These are phyloP conservation scores for Watersipora subatra DNA, from an alignment of 1,140 invertebrate species.

Conservation along the genomic window DNA sequence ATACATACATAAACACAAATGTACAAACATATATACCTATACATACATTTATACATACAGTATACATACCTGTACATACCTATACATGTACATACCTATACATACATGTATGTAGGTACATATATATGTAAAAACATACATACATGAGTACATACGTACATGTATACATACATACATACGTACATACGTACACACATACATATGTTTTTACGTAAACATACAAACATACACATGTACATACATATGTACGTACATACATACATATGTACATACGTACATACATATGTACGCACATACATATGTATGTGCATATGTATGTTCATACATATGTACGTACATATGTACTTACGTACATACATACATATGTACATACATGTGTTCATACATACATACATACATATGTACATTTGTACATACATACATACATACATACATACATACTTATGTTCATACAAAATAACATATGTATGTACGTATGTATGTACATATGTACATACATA, in stretches of 20 bases:
- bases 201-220: too few relatives aligned
- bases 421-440: not conserved
- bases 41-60: too few relatives aligned
- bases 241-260: not conserved
- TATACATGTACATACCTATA: too few relatives aligned
- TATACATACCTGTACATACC: too few relatives aligned
- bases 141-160: too few relatives aligned
- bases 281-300: not conserved
- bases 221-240: not conserved
- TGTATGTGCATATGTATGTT: not conserved
- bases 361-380: not conserved
- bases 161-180: too few relatives aligned
- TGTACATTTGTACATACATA: not conserved
- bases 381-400: not conserved
- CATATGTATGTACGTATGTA: not conserved
- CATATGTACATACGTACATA: not conserved
- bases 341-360: not conserved
- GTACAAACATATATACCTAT: too few relatives aligned
- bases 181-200: too few relatives aligned
- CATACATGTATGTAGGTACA: too few relatives aligned
- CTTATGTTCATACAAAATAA: not conserved
- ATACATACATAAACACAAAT: too few relatives aligned
- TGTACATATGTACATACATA: not conserved
- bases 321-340: not conserved
- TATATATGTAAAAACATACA: too few relatives aligned